A percentile compares a stretch with the other conserved stretches of the same genome.
Conservation (phyloP, 2,888 invertebrate genomes). For the Alentia gelatinosa region DNA sequence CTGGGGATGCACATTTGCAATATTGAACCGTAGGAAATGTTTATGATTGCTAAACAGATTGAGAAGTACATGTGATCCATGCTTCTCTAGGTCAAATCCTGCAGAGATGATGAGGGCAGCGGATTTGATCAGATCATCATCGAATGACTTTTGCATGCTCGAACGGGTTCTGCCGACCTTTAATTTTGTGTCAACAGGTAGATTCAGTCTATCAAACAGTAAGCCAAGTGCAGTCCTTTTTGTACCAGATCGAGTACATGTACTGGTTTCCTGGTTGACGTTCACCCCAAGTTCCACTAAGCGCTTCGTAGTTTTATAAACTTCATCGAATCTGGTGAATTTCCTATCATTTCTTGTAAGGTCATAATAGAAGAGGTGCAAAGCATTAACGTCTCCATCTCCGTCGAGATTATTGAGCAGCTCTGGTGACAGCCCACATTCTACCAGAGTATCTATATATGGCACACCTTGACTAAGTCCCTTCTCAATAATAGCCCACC, state of each 20-base stretch:
- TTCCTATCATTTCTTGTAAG: not conserved
- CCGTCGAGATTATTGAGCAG: not conserved
- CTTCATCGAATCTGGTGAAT: not conserved
- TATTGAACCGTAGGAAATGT: not conserved
- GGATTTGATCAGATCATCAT: not conserved
- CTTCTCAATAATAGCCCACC: not conserved
- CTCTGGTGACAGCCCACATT: not conserved
- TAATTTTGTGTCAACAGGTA: not conserved
- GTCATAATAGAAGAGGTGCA: not conserved
- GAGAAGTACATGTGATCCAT: not conserved
- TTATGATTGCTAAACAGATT: not conserved
- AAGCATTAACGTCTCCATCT: not conserved
- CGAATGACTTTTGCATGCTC: not conserved
- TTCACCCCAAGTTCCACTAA: not conserved
- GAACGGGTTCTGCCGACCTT: not conserved
- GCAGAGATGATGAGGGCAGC: not conserved
- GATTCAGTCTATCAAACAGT: not conserved
- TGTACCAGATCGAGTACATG: not conserved
- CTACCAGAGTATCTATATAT: not conserved
- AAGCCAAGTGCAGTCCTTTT: not conserved
- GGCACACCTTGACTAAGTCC: not conserved
- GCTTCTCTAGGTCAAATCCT: not conserved
- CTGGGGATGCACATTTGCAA: not conserved
- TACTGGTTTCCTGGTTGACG: not conserved
- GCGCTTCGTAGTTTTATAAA: not conserved